phyloP scores from a whole-genome alignment of 2,888 invertebrate species.

The Prostheceraeus crozeri region DNA sequence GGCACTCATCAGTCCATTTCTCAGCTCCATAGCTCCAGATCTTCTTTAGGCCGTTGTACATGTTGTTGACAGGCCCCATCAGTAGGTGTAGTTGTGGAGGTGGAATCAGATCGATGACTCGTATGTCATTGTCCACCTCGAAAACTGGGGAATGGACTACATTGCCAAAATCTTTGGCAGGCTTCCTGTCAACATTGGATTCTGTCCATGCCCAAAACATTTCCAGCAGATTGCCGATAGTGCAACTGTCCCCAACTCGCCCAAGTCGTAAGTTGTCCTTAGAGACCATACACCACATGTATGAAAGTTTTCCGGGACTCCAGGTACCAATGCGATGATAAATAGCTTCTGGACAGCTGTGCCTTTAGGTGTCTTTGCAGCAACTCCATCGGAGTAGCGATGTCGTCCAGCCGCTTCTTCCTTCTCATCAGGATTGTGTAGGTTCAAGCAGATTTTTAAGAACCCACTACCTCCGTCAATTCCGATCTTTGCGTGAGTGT shows the following conservation, averaged over 20 bases:
- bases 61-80: conserved; percentile 3
- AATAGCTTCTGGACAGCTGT: conserved; percentile 24
- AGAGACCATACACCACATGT: no score
- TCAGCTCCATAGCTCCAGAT: conserved; percentile 18
- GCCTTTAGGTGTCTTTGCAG: conserved; percentile 6
- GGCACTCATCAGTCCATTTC: conserved; percentile 6
- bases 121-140: neutral
- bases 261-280: no score
- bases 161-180: no score
- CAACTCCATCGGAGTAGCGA: neutral
- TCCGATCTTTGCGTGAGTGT: neutral
- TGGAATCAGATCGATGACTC: no score
- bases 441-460: neutral
- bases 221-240: no score
- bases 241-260: no score
- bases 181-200: no score
- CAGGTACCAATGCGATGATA: neutral
- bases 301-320: neutral
- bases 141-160: no score
- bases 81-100: conserved; percentile 4
- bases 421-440: neutral
- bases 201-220: no score
- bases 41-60: conserved; percentile 14
- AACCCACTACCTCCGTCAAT: conserved; percentile 5
- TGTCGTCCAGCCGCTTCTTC: neutral